Base-by-base conservation (phyloP, 1,140 invertebrate species). In the Chelonus insularis region DNA sequence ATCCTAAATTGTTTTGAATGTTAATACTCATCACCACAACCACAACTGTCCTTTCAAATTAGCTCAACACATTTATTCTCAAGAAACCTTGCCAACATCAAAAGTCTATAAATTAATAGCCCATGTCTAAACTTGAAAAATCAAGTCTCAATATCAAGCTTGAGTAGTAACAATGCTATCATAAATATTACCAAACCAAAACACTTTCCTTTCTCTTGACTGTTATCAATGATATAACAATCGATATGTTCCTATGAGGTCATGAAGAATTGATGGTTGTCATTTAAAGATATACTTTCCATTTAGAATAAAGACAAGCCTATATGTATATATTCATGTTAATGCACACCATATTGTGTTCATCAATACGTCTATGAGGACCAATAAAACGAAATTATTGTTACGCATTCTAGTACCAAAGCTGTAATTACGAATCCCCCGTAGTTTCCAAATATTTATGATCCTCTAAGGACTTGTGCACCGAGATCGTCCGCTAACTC, bases 361-460 rank as follows among this genome's bases (percentile, higher is more conserved):
- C 29, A 25, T 50, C 32, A 37, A n/a, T 7, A 25, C 45, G 43
- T 29, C n/a, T 58, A 43, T 25, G 43, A 36, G 8, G 14, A 50
- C 57, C 57, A 58, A 58, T 58, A 58, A 58, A 58, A 58, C 16
- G 43, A 47, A 58, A 58, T 58, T 58, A 58, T 58, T 29, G 43
- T 11, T 50, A 36, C 45, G 29, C 57, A 32, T 34, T 29, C 16
- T 16, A 32, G 11, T 18, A 50, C 57, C 20, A 25, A 25, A 36
- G 43, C 45, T 23, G 39, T 58, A 58, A 58, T 58, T 58, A 50
- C 57, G 34, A 58, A 48, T 58, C 57, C 23, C 25, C 20, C 43
- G 39, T 29, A 48, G 57, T 32, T 58, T 58, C 55, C 39, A 32
- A 29, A 48, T 48, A 58, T 58, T 58, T 58, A 58, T 48, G 43